phyloP scores from a whole-genome alignment of 1,140 invertebrate species.

The Macrostomum lignano region DNA sequence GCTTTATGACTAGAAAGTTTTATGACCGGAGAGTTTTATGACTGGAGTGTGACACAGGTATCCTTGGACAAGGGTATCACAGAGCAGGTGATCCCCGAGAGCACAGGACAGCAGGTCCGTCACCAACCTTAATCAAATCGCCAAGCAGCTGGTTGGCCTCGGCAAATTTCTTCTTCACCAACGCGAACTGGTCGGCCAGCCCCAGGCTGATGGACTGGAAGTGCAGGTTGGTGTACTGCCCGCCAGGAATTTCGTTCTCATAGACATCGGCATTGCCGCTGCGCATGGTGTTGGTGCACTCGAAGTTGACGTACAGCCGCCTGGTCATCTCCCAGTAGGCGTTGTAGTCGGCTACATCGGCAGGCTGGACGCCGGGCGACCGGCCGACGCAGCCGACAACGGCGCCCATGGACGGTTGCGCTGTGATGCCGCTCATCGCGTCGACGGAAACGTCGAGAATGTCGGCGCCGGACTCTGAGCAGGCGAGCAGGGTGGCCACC shows the following conservation, averaged over 20 bases:
- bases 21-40: too few species aligned
- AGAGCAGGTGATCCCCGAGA: slow-evolving; percentile 6
- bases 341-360: too few species aligned
- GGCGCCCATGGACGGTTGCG: slow-evolving; percentile 85
- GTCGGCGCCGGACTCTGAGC: slow-evolving; percentile 73
- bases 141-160: slow-evolving; percentile 79
- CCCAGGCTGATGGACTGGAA: slow-evolving; percentile 84
- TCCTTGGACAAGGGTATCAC: too few species aligned
- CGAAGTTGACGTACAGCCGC: slow-evolving; percentile 83
- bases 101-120: neutral
- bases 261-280: slow-evolving; percentile 91
- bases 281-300: slow-evolving; percentile 89
- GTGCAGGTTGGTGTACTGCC: slow-evolving; percentile 95
- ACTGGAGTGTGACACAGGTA: too few species aligned
- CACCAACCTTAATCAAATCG: slow-evolving; percentile 64
- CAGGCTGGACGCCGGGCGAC: too few species aligned
- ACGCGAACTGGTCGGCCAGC: slow-evolving; percentile 84
- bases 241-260: slow-evolving; percentile 72
- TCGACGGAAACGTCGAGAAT: slow-evolving; percentile 92
- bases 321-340: too few species aligned
- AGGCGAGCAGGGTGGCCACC: slow-evolving; percentile 73
- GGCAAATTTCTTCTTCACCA: slow-evolving; percentile 76
- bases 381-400: slow-evolving; percentile 50
- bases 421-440: slow-evolving; percentile 92
- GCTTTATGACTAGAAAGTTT: too few species aligned